These are phyloP conservation scores for Cremastinae sp. DNA, from an alignment of 2,888 invertebrate genomes.

Conservation along the genomic window DNA sequence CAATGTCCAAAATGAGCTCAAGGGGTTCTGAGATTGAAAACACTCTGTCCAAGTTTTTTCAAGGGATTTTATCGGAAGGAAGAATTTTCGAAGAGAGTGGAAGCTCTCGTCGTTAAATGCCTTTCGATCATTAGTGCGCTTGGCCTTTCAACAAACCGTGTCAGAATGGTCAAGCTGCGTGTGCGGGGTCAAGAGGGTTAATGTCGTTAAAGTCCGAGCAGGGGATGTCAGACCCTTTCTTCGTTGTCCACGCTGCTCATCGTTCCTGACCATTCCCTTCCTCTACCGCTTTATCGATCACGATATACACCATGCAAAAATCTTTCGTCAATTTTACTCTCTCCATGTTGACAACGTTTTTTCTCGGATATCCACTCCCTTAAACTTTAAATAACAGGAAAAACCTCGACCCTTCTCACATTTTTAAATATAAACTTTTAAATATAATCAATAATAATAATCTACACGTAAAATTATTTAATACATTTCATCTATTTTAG, in stretches of 20 bases:
- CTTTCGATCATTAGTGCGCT: conserved; percentile 49
- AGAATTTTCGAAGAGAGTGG: neutral
- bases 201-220: conserved; percentile 41
- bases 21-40: too few relatives aligned
- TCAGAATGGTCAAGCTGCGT: neutral
- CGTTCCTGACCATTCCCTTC: neutral
- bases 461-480: too few relatives aligned
- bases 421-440: too few relatives aligned
- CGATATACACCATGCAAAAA: neutral
- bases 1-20: too few relatives aligned
- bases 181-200: conserved; percentile 26
- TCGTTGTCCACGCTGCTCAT: conserved; percentile 19
- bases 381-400: too few relatives aligned
- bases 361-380: too few relatives aligned
- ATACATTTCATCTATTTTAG: too few relatives aligned
- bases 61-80: neutral
- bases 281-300: neutral
- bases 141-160: conserved; percentile 40
- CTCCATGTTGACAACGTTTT: too few relatives aligned
- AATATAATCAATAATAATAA: too few relatives aligned
- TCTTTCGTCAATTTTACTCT: neutral
- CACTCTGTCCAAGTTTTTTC: too few relatives aligned
- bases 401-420: too few relatives aligned
- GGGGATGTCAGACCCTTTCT: conserved; percentile 34
- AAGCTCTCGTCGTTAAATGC: conserved; percentile 34